phyloP scores from a whole-genome alignment of 2,113 vertebrate genomes.

The Oriolus oriolus region DNA sequence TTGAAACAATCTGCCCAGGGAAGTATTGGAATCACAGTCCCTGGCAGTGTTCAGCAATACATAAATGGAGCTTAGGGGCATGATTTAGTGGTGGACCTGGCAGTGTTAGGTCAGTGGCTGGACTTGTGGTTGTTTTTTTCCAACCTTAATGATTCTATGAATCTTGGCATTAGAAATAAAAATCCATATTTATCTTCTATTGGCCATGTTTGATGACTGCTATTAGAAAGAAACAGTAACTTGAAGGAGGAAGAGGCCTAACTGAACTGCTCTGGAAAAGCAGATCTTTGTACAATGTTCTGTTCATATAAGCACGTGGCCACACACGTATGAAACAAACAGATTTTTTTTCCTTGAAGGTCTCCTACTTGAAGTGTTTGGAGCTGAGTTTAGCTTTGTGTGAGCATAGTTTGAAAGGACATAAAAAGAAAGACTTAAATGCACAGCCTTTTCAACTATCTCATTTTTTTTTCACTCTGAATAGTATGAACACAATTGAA shows the following conservation, averaged over 20 bases:
- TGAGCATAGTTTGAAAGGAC: background rate
- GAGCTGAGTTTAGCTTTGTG: background rate
- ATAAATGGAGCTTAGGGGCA: background rate
- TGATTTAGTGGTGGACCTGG: background rate
- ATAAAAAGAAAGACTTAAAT: too few species aligned
- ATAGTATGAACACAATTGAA: background rate
- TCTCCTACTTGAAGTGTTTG: background rate
- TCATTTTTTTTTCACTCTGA: background rate
- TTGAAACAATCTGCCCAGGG: background rate
- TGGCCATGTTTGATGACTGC: background rate
- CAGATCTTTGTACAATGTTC: background rate
- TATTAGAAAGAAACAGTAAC: background rate
- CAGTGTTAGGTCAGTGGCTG: background rate
- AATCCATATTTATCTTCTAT: background rate
- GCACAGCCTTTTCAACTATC: background rate
- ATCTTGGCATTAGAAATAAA: background rate
- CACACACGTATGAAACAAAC: background rate
- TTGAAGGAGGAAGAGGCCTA: background rate
- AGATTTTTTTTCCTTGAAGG: background rate
- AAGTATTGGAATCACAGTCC: background rate
- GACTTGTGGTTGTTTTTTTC: background rate
- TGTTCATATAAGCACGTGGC: background rate
- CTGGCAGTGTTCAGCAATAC: background rate
- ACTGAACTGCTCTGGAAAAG: background rate
- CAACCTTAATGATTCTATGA: background rate